Evolutionary conservation across 1,140 invertebrate genomes (phyloP), one percentile per base, ranked within the genome.

Genomic region (Drosophila eugracilis): DNA sequence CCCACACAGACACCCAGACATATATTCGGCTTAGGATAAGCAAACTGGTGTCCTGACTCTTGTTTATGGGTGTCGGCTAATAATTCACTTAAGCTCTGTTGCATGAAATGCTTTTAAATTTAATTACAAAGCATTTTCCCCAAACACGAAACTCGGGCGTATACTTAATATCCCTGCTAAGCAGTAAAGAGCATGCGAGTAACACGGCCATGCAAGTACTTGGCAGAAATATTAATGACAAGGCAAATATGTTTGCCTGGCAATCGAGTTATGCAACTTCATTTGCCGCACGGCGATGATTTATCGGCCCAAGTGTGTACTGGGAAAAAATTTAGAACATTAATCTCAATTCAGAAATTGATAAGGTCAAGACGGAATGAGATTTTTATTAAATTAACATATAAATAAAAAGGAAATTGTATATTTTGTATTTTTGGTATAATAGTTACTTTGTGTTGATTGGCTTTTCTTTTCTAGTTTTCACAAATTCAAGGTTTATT

Each of bases 41-140:
- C 32, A 22, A 59, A 57, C 65, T 59, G 17, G 34, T 73, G 48
- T 73, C 30, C 69, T 53, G 70, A 15, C 48, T 19, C 53, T 78
- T 78, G 75, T 58, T 65, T 58, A 49, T 71, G 42, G 47, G 42
- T 67, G 70, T 53, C 55, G 45, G 71, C 70, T 75, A 76, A 76
- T 76, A 76, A 76, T 80, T 75, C 71, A 79, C 72, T 79, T 79
- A 44, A 41, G 59, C 49, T 74, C 21, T 26, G 58, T 42, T 53
- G 41, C 59, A 78, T 54, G 53, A 59, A 78, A 70, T 78, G 76
- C 77, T 75, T 75, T 81, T 63, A 81, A 81, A 76, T 81, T 73
- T 72, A 76, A 81, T 81, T 81, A 81, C 74, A 53, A 76, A 48
- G 66, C 66, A 60, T 60, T 72, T 72, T 66, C 39, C 22, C 19